Percentiles rank a stretch among this genome's conserved stretches.
These are phyloP conservation scores for Eunapius fragilis DNA, from an alignment of 37 sponge, comb jelly and placozoan species.

Conservation along the genomic window DNA sequence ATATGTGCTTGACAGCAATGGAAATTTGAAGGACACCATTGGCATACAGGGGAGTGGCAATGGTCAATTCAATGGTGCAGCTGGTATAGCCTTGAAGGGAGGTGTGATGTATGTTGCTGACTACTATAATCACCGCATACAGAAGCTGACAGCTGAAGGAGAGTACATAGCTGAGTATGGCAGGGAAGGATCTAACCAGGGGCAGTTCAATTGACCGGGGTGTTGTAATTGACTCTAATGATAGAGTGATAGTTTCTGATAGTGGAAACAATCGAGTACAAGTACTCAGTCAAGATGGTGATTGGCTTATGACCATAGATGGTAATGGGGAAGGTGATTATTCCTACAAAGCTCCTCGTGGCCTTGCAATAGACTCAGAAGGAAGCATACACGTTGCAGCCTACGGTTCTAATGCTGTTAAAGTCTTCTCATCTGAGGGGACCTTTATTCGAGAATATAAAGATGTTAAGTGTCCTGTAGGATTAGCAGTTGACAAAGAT, in stretches of 20 bases:
- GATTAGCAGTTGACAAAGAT: conserved; percentile 48
- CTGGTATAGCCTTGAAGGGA: conserved; percentile 19
- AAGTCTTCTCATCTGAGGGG: conserved; percentile 41
- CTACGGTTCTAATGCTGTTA: background rate
- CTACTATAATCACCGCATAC: conserved; percentile 17
- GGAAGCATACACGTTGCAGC: conserved; percentile 45
- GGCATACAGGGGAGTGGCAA: conserved; percentile 10
- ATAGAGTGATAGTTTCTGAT: conserved; percentile 37
- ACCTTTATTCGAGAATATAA: background rate
- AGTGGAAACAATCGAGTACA: conserved; percentile 32
- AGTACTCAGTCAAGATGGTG: conserved; percentile 39
- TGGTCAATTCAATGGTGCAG: conserved; percentile 41
- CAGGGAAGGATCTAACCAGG: conserved; percentile 16
- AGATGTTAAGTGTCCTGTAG: conserved; percentile 26
- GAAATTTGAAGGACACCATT: background rate
- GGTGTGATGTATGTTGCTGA: conserved; percentile 55
- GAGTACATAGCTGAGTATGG: conserved; percentile 42
- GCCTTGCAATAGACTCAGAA: conserved; percentile 30
- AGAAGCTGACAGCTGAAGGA: conserved; percentile 25
- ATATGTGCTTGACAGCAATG: background rate
- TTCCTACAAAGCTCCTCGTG: conserved; percentile 28
- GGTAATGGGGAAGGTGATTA: background rate
- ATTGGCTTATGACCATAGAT: conserved; percentile 9
- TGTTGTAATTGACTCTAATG: conserved; percentile 20
- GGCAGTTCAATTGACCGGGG: conserved; percentile 41